These are phyloP conservation scores for Griposia aprilina DNA, from an alignment of 2,888 invertebrate species.

Conservation along the genomic window DNA sequence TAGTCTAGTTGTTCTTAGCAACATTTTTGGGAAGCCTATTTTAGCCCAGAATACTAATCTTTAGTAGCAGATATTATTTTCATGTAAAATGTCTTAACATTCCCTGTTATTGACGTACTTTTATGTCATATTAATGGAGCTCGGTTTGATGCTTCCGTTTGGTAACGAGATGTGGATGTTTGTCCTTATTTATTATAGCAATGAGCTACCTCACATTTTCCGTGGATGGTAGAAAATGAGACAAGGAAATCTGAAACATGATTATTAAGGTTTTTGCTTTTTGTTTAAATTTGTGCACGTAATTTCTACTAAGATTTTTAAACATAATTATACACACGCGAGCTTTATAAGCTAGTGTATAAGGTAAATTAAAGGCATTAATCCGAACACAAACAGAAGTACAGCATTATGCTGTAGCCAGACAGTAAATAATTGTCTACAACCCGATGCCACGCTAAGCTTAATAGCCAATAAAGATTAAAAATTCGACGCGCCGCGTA, in stretches of 20 bases:
- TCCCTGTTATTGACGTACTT: conserved; percentile 19
- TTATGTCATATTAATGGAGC: conserved; percentile 37
- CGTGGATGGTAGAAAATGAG: neutral
- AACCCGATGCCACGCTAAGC: conserved; percentile 62
- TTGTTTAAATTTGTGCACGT: neutral
- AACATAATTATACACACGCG: neutral
- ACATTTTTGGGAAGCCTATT: neutral
- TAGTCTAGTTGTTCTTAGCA: neutral
- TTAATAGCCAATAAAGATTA: conserved; percentile 75
- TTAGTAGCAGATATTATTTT: neutral
- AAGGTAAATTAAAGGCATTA: conserved; percentile 1
- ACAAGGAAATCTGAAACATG: neutral
- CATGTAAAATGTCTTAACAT: conserved; percentile 4
- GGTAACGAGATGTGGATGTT: conserved; percentile 13
- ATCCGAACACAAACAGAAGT: conserved; percentile 61
- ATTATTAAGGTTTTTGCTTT: neutral
- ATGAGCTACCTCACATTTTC: neutral
- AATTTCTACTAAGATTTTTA: neutral
- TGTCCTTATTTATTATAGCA: neutral
- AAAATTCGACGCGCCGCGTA: conserved; percentile 63
- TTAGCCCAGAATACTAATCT: neutral
- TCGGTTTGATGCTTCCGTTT: conserved; percentile 18
- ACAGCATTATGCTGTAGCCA: conserved; percentile 63
- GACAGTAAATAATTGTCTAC: conserved; percentile 69
- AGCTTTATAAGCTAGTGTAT: neutral